Base-by-base conservation (phyloP, 2,888 invertebrate species). In the Tolmerus cingulatus region DNA sequence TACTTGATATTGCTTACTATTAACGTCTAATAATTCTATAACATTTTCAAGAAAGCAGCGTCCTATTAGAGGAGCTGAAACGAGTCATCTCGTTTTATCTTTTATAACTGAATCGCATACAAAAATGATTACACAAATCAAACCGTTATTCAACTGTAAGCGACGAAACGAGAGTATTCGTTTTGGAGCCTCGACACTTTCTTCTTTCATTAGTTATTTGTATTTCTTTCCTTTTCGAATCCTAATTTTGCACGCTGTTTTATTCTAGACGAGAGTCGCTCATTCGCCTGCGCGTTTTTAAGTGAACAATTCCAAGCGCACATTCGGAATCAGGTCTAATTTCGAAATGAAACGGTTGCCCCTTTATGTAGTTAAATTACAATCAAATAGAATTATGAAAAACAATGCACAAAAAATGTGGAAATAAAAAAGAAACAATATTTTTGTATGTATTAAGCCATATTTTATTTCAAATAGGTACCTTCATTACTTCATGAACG, bases 381-480 rank as follows among this genome's bases (percentile, higher is more conserved):
- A 46, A 46, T 46, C 14, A 46, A 46, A 14, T 46, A 46, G 16
- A 46, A 2, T 46, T 4, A 46, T 1, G 12, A 4, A 4, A 46
- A 46, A 46, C 14, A 46, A 46, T 46, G 43, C 43, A 46, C 14
- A 46, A 46, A 3, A 14, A 43, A 46, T 46, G 19, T 34, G 37
- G 34, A 30, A 34, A 34, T 34, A 14, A 77, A 16, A 30, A 77
- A 77, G 16, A 66, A 66, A 55, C 37, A 19, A 40, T 37, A 84
- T 84, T 40, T 34, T 66, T 84, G 37, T 84, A 84, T n/a, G n/a
- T 14, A 57, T 66, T 40, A 84, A 23, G 66, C 84, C 84, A 66
- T 66, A 66, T 84, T 84, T 66, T 66, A 19, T 84, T 66, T 19
- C 66, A 84, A 77, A 66, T 46, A 84, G 57, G 66, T 84, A 57